Evolutionary conservation across 64 coral and sea anemone genomes (phyloP).

Genomic region (Stichodactyla mertensii): DNA sequence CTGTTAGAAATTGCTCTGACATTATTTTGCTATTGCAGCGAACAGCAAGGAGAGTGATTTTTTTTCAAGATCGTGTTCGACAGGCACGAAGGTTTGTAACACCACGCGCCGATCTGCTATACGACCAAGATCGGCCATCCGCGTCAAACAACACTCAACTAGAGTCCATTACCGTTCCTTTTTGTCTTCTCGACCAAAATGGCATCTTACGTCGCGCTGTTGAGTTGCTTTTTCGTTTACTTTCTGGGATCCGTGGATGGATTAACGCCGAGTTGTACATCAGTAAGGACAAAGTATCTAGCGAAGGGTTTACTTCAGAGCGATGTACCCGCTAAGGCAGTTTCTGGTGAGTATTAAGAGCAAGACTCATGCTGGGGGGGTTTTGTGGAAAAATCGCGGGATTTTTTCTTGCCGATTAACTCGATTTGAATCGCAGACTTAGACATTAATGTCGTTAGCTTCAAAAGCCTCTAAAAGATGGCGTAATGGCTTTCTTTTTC

Average conservation of each 20-base stretch:
- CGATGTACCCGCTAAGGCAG: conserved; percentile 7
- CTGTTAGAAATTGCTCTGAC: conserved; percentile 34
- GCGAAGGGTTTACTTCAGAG: conserved; percentile 5
- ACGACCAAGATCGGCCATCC: background rate
- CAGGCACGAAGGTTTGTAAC: background rate
- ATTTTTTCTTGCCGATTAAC: conserved; percentile 16
- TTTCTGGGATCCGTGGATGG: conserved; percentile 11
- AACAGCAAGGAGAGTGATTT: background rate
- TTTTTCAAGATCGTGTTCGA: background rate
- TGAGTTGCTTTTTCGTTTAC: background rate
- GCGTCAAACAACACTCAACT: background rate
- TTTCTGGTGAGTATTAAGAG: conserved; percentile 14
- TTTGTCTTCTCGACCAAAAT: conserved; percentile 9
- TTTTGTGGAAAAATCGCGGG: conserved; percentile 10
- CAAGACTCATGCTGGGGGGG: conserved; percentile 11
- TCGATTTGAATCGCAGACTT: background rate
- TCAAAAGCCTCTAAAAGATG: background rate
- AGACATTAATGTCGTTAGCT: background rate
- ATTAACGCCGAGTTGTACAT: conserved; percentile 16
- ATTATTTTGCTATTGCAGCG: conserved; percentile 36
- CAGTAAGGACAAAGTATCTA: background rate
- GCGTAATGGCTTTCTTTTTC: background rate
- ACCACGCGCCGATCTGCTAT: background rate
- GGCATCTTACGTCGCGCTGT: background rate
- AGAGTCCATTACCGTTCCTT: background rate